These are phyloP conservation scores for Chloebia gouldiae DNA, from an alignment of 2,113 vertebrate genomes.

Conservation along the genomic window DNA sequence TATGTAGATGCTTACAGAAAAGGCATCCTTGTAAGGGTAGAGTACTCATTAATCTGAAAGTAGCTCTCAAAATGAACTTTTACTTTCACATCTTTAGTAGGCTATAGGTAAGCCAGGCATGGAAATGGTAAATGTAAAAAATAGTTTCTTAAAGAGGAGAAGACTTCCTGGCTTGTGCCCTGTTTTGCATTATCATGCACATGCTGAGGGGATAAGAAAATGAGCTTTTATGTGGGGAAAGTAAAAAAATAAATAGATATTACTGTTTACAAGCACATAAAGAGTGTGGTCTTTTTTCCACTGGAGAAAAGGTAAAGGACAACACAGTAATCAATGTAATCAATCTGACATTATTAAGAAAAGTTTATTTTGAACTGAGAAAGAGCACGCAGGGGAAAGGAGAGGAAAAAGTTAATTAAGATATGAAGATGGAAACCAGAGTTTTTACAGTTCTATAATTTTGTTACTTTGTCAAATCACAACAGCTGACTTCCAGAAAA, in stretches of 20 bases:
- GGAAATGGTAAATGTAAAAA: background rate
- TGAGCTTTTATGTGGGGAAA: background rate
- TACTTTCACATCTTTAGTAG: background rate
- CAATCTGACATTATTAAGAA: background rate
- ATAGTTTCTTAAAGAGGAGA: background rate
- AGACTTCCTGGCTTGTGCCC: background rate
- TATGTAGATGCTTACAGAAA: background rate
- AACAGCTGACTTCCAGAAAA: background rate
- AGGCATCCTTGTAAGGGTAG: background rate
- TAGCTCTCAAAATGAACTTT: background rate
- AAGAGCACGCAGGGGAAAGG: background rate
- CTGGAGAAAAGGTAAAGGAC: background rate
- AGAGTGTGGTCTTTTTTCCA: background rate
- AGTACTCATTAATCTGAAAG: background rate
- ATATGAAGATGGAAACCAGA: background rate
- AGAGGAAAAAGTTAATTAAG: background rate
- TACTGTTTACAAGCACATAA: background rate
- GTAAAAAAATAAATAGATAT: background rate
- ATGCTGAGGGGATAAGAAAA: background rate
- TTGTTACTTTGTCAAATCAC: background rate
- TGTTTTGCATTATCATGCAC: background rate
- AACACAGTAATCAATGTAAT: background rate
- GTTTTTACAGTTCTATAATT: background rate
- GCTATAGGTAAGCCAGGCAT: background rate
- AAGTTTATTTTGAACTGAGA: background rate